Evolutionary conservation across 2,797 vertebrate genomes (phyloP).

Genomic region (Lagodon rhomboides): DNA sequence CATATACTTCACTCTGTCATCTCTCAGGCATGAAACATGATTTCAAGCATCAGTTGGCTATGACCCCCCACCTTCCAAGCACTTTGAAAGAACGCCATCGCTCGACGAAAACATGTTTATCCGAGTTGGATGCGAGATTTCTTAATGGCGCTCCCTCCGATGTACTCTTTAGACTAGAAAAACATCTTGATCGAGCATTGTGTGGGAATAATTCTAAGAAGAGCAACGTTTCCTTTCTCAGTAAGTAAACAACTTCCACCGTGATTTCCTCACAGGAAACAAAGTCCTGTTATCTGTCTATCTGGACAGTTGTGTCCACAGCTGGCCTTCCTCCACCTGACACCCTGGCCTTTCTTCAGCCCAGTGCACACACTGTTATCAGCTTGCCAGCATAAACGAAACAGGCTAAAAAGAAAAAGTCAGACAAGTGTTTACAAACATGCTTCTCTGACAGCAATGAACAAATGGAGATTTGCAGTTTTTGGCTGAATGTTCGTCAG

Average conservation of each 20-base stretch:
- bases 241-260: constrained; percentile 55
- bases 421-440: constrained; percentile 16
- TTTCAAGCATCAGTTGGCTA: constrained; percentile 12
- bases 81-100: background rate
- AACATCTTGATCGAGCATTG: constrained; percentile 2
- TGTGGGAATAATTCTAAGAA: constrained; percentile 18
- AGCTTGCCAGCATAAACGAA: constrained; percentile 19
- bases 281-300: constrained; percentile 45
- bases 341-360: constrained; percentile 27
- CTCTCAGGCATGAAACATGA: background rate
- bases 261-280: constrained; percentile 56
- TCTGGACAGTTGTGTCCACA: constrained; percentile 54
- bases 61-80: background rate
- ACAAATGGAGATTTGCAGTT: background rate
- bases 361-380: constrained; percentile 9
- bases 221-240: constrained; percentile 50
- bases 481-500: background rate
- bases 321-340: constrained; percentile 60
- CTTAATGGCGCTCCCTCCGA: background rate
- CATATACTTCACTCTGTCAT: background rate
- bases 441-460: background rate
- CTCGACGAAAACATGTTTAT: background rate
- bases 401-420: constrained; percentile 2
- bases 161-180: constrained; percentile 14
- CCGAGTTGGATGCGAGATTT: background rate